Evolutionary conservation across 2,113 vertebrate genomes (phyloP).

Genomic region (Phoxinus phoxinus): DNA sequence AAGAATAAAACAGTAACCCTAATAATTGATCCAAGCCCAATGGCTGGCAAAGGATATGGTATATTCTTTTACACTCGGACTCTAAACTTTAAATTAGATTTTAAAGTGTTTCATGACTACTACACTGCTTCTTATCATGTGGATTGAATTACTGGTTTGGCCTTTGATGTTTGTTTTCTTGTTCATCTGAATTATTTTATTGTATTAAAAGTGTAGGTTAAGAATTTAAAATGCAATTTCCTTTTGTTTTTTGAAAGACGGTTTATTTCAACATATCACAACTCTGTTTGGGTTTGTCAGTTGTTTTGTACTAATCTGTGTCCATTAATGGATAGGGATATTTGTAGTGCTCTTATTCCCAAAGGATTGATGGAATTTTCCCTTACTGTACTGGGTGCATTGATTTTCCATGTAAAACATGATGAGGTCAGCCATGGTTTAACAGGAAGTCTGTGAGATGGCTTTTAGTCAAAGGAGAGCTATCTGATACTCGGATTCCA

Average conservation of each 20-base stretch:
- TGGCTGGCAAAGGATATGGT: background rate
- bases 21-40: background rate
- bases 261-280: background rate
- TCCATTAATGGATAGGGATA: background rate
- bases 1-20: background rate
- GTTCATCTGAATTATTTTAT: background rate
- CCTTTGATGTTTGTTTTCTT: background rate
- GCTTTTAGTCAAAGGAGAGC: slow-evolving; percentile 8
- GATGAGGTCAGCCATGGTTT: slow-evolving; percentile 51
- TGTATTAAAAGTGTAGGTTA: background rate
- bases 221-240: background rate
- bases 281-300: background rate
- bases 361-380: slow-evolving; percentile 63
- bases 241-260: background rate
- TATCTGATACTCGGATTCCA: background rate
- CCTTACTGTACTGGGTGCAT: slow-evolving; percentile 63
- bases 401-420: slow-evolving; percentile 64
- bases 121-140: background rate
- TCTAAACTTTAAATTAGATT: background rate
- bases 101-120: background rate
- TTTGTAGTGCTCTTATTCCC: slow-evolving; percentile 48
- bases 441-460: slow-evolving; percentile 59
- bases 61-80: background rate
- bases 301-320: background rate
- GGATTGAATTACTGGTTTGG: background rate